Evolutionary conservation across 2,888 invertebrate genomes (phyloP).

Genomic region (Brachynemurus nebulosus): DNA sequence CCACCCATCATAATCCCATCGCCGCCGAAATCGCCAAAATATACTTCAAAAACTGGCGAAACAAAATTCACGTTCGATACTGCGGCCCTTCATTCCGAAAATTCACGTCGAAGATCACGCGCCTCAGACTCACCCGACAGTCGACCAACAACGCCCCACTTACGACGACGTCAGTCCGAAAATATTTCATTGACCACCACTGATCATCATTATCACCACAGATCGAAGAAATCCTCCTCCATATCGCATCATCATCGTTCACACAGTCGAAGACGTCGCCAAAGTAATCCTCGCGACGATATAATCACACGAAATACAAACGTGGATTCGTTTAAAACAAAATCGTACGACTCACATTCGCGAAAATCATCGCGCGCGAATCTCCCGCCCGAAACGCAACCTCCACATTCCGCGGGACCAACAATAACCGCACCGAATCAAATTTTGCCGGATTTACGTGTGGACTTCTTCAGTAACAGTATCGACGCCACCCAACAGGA

Average conservation of each 20-base stretch:
- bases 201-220: neutral
- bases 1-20: no score
- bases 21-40: slow-evolving; percentile 11
- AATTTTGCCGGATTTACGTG: slow-evolving; percentile 40
- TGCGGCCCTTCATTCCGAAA: slow-evolving; percentile 17
- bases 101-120: neutral
- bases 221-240: neutral
- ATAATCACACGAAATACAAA: no score
- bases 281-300: slow-evolving; percentile 6
- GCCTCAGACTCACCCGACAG: neutral
- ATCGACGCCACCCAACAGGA: slow-evolving; percentile 22
- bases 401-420: no score
- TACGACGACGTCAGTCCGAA: slow-evolving; percentile 2
- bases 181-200: neutral
- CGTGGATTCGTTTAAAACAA: slow-evolving; percentile 1
- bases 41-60: slow-evolving; percentile 34
- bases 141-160: neutral
- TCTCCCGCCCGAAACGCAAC: neutral
- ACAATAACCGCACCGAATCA: neutral
- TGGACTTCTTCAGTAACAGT: slow-evolving; percentile 45
- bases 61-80: slow-evolving; percentile 41
- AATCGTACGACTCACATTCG: neutral
- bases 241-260: neutral
- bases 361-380: slow-evolving; percentile 3
- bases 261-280: slow-evolving; percentile 4